Evolutionary conservation across 2,888 invertebrate species (phyloP), one percentile per base, ranked within the genome.

Genomic region (Aquatica leii): DNA sequence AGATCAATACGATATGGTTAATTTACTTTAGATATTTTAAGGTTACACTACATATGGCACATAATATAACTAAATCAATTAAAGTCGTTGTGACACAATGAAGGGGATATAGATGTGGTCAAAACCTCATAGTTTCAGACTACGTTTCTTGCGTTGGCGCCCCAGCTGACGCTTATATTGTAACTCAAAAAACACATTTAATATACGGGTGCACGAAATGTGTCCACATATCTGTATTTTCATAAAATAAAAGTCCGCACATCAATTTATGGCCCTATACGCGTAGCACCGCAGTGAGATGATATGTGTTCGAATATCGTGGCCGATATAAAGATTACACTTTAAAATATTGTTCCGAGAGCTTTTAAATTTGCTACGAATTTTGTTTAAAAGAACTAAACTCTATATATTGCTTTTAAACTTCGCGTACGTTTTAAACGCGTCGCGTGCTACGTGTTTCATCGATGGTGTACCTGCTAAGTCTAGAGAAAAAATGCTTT

Each of bases 181-280:
- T 74, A 74, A 74, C 73, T 76, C 73, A 74, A 73, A 74, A 74
- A 76, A 73, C 72, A 71, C 74, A 70, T 72, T 73, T 72, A 73
- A 74, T 74, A 74, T 74, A 73, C 71, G 72, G 70, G 69, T 68
- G 69, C 68, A 70, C 71, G 70, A 73, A 74, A 75, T 76, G 72
- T 72, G 74, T 74, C 76, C 75, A 73, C 74, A 74, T 73, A 73
- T 74, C 75, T 75, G 74, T 75, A 75, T 76, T 76, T 75, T 76
- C 73, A 74, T 76, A 73, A 74, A 75, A 76, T 76, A 76, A 76
- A 75, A 74, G 72, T 74, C 74, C 71, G 69, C 72, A 71, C 70
- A 70, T 72, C 73, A 74, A 74, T 74, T 74, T 73, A 74, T 73
- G 61, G 71, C 70, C 69, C 65, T 69, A 69, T 65, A 60, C 51